A percentile compares a stretch with the other conserved stretches of the same genome.
These are phyloP conservation scores for Heloderma charlesbogerti DNA, from an alignment of 2,113 vertebrate genomes.

Conservation along the genomic window DNA sequence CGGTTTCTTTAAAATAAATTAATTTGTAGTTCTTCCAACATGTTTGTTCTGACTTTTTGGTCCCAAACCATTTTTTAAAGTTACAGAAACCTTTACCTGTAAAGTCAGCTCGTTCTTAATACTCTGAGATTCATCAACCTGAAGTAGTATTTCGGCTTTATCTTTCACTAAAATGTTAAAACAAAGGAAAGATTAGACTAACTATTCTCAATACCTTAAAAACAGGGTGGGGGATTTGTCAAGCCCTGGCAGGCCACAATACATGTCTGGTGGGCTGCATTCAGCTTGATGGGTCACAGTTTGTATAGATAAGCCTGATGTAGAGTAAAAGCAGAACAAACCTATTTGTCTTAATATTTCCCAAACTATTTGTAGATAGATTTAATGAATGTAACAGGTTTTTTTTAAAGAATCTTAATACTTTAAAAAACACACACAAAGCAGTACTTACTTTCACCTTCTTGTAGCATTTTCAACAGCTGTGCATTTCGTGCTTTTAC, in stretches of 20 bases:
- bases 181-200: slow-evolving; percentile 34
- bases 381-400: slow-evolving; percentile 27
- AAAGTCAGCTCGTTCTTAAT: slow-evolving; percentile 93
- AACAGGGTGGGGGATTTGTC: neutral
- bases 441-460: slow-evolving; percentile 81
- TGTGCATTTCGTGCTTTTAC: slow-evolving; percentile 81
- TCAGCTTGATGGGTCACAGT: neutral
- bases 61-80: neutral
- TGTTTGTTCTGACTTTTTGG: neutral
- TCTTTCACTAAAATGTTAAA: slow-evolving; percentile 88
- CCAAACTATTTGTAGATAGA: slow-evolving; percentile 5
- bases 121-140: slow-evolving; percentile 89
- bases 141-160: slow-evolving; percentile 93
- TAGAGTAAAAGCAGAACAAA: slow-evolving; percentile 1
- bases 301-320: too few species aligned
- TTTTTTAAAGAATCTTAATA: neutral
- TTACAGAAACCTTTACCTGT: slow-evolving; percentile 78
- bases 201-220: slow-evolving; percentile 4
- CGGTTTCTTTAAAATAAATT: neutral
- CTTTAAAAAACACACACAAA: slow-evolving; percentile 37
- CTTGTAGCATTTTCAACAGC: slow-evolving; percentile 80
- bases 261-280: neutral
- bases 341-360: neutral
- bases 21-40: neutral
- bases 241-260: neutral